Conservation (phyloP, 2,113 vertebrate genomes). For the Lycaon pictus region DNA sequence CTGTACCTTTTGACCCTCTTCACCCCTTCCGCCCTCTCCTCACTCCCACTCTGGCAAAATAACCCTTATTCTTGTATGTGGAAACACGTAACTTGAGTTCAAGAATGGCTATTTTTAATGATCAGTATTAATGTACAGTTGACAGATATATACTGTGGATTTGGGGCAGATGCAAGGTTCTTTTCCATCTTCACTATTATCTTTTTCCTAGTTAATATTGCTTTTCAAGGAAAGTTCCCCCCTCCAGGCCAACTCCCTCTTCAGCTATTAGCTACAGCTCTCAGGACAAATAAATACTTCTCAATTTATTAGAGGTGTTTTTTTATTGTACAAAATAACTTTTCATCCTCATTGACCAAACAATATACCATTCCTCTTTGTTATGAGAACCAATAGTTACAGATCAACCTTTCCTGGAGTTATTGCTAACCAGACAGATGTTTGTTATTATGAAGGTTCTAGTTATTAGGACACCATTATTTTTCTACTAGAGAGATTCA, state of each 20-base stretch:
- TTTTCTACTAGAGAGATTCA: background rate
- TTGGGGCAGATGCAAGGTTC: background rate
- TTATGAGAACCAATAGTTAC: background rate
- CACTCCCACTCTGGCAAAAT: background rate
- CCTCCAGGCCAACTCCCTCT: background rate
- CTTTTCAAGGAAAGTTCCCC: background rate
- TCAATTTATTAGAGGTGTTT: background rate
- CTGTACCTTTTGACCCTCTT: background rate
- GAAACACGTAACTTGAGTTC: background rate
- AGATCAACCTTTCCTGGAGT: background rate
- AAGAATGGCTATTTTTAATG: slow-evolving; percentile 14
- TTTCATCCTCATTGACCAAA: background rate
- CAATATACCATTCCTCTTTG: background rate
- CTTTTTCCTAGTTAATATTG: background rate
- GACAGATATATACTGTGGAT: background rate
- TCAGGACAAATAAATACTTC: slow-evolving; percentile 41
- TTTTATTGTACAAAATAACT: background rate
- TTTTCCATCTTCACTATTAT: background rate
- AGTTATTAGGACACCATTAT: background rate
- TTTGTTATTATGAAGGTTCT: background rate
- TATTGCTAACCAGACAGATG: background rate
- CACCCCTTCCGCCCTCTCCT: background rate
- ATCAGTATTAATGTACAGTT: background rate
- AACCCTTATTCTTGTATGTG: slow-evolving; percentile 25
- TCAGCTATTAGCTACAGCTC: background rate